Evolutionary conservation across 1,140 invertebrate species (phyloP), one percentile per base, ranked within the genome.

Genomic region (Ceratina calcarata): DNA sequence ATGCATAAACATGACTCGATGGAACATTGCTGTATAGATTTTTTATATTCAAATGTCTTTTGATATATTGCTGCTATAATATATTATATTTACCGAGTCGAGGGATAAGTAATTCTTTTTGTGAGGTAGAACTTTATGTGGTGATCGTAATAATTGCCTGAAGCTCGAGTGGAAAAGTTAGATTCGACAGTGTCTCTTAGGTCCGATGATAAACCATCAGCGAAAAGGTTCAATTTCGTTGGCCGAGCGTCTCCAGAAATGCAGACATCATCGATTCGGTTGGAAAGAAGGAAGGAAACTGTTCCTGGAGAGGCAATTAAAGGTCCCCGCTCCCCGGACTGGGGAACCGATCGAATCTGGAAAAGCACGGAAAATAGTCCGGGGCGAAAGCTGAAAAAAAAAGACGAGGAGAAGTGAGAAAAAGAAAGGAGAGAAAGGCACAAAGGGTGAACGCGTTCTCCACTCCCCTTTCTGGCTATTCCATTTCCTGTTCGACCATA

Each of bases 241-340:
- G 27, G 62, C 2, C 22, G 49, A 22, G 20, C 53, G 13, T 58
- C n/a, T 10, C 13, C n/a, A 60, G 49, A 69, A 58, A 65, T 20
- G 58, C 20, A 49, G 60, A 55, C 58, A 49, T 65, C 27, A 32
- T 53, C 68, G 74, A 61, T 61, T 76, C 27, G n/a, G 49, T 66
- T 3, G 65, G 16, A 62, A 55, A n/a, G 60, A 24, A 27, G 18
- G 49, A 65, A 61, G 70, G 53, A 45, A 51, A 57, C 60, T 37
- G 51, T 81, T 83, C 57, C 22, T 57, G 55, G 55, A 61, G 69
- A 68, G 73, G 62, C 80, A 82, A 83, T 83, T 83, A 82, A 78
- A 71, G 53, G 55, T 74, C 51, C 32, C 55, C 51, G 49, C 12
- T 66, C 45, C 45, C 22, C 24, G 51, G n/a, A n/a, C n/a, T 37